Evolutionary conservation across 2,113 vertebrate genomes (phyloP).

Genomic region (Strix uralensis): DNA sequence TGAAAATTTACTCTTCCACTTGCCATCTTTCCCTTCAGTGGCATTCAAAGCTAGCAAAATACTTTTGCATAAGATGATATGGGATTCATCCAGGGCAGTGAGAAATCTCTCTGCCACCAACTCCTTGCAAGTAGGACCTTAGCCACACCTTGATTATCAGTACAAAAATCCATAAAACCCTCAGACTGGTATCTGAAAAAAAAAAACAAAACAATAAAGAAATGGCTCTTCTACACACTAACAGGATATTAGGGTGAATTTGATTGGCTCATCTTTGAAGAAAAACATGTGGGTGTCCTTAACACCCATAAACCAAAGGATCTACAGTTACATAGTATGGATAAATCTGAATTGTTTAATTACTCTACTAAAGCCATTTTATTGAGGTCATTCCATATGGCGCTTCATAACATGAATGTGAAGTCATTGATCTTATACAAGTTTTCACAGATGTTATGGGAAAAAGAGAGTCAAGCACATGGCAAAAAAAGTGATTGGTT

Average conservation of each 20-base stretch:
- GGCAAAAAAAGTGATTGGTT: background rate
- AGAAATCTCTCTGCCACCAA: background rate
- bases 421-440: background rate
- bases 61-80: background rate
- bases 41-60: background rate
- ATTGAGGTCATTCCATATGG: background rate
- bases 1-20: background rate
- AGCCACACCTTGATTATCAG: background rate
- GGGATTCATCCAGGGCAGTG: background rate
- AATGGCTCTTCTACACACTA: background rate
- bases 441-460: background rate
- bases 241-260: background rate
- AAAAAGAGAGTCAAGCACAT: background rate
- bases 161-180: background rate
- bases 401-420: background rate
- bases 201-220: background rate
- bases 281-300: background rate
- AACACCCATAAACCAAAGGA: background rate
- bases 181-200: background rate
- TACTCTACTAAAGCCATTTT: background rate
- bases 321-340: background rate
- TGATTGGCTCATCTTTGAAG: background rate
- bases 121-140: background rate
- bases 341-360: background rate
- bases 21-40: background rate